Evolutionary conservation across 1,140 invertebrate genomes (phyloP).

Genomic region (Drosophila suzukii): DNA sequence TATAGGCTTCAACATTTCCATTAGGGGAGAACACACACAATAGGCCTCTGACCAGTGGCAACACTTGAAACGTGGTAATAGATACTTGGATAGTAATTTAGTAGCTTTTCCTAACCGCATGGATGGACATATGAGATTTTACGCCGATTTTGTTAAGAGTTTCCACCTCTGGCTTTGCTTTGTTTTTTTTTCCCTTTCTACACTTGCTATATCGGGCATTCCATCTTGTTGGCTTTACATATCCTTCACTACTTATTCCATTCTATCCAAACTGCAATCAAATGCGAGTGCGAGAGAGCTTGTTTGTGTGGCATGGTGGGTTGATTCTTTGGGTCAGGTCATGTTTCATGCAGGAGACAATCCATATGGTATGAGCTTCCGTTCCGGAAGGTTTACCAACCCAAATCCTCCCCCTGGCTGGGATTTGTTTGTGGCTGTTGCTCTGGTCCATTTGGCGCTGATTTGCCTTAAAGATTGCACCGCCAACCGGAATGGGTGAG

Average conservation of each 20-base stretch:
- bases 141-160: conserved; percentile 69
- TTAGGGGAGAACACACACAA: conserved; percentile 31
- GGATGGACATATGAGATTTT: conserved; percentile 79
- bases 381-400: conserved; percentile 34
- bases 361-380: conserved; percentile 45
- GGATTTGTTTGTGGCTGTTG: conserved; percentile 35
- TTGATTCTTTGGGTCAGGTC: conserved; percentile 42
- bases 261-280: conserved; percentile 63
- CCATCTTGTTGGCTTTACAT: conserved; percentile 62
- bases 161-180: not conserved
- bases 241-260: conserved; percentile 17
- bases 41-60: conserved; percentile 22
- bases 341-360: conserved; percentile 73
- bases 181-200: conserved; percentile 17
- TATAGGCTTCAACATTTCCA: conserved; percentile 49
- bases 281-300: conserved; percentile 19
- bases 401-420: not conserved
- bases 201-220: conserved; percentile 67
- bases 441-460: conserved; percentile 68
- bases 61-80: conserved; percentile 76
- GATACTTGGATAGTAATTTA: conserved; percentile 80
- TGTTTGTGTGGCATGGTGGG: conserved; percentile 3
- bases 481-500: not conserved
- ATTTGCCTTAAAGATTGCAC: conserved; percentile 72
- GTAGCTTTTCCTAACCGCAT: conserved; percentile 77